Conservation (phyloP, 2,113 vertebrate genomes). For the Tyrannus savana region DNA sequence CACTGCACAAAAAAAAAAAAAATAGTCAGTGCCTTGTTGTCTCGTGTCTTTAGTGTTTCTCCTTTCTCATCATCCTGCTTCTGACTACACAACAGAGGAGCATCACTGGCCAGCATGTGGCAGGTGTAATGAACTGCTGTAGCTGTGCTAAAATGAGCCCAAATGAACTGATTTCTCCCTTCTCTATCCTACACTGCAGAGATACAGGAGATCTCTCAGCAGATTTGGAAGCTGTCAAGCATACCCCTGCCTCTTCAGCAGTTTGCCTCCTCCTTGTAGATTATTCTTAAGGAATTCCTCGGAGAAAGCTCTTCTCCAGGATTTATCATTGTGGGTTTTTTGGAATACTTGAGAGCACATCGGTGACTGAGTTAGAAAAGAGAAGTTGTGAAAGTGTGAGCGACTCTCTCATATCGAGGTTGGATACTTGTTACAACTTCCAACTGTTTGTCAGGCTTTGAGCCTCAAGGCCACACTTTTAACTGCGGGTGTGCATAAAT, state of each 20-base stretch:
- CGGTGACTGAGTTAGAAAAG: not conserved
- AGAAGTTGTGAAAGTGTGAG: not conserved
- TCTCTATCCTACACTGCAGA: not conserved
- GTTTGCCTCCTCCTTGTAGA: not conserved
- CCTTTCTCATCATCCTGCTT: not conserved
- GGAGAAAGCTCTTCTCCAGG: not conserved
- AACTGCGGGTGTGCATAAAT: not conserved
- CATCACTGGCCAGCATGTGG: not conserved
- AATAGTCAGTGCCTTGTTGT: not conserved
- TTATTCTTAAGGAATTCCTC: not conserved
- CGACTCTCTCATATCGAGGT: not conserved
- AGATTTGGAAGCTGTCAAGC: not conserved
- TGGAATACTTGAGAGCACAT: not conserved
- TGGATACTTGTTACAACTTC: not conserved
- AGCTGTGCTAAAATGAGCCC: not conserved
- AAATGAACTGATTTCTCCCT: not conserved
- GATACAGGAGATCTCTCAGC: not conserved
- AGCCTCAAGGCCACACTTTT: not conserved
- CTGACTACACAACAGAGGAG: not conserved
- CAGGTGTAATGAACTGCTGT: not conserved
- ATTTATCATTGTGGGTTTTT: not conserved
- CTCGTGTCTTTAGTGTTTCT: not conserved
- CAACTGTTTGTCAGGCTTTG: not conserved
- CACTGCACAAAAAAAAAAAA: not conserved
- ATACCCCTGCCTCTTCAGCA: not conserved